Percentiles rank a stretch among this genome's conserved stretches.
Evolutionary conservation across 2,888 invertebrate genomes (phyloP).

Genomic region (Anthrax anthrax): DNA sequence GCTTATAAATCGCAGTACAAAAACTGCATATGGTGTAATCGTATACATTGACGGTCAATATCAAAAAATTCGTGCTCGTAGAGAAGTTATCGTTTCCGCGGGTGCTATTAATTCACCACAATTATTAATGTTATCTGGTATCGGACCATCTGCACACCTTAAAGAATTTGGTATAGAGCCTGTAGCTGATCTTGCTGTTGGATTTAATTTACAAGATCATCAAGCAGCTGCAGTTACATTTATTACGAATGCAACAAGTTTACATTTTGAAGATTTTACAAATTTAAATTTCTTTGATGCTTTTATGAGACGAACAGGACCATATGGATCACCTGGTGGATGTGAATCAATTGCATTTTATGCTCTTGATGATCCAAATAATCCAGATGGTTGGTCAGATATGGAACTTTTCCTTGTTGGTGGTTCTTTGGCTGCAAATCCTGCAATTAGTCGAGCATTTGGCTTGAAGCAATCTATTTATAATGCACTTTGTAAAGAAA

Average conservation of each 20-base stretch:
- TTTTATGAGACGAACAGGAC: constrained; percentile 21
- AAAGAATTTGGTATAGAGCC: constrained; percentile 39
- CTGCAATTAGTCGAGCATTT: constrained; percentile 21
- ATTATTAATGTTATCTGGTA: constrained; percentile 63
- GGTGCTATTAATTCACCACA: constrained; percentile 68
- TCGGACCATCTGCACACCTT: constrained; percentile 49
- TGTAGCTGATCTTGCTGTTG: constrained; percentile 45
- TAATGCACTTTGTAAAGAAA: constrained; percentile 26
- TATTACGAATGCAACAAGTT: constrained; percentile 23
- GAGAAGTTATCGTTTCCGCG: constrained; percentile 60
- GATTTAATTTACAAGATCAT: constrained; percentile 56
- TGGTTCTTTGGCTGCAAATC: constrained; percentile 26
- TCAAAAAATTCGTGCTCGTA: constrained; percentile 43
- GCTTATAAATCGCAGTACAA: constrained; percentile 42
- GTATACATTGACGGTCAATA: constrained; percentile 42
- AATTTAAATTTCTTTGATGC: constrained; percentile 15
- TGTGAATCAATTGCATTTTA: constrained; percentile 43
- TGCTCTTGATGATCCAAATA: constrained; percentile 37
- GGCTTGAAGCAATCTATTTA: constrained; percentile 28
- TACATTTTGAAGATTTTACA: constrained; percentile 26
- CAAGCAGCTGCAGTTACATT: constrained; percentile 49
- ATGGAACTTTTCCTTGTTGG: constrained; percentile 48
- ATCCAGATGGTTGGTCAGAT: constrained; percentile 40
- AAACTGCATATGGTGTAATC: constrained; percentile 48
- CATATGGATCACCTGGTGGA: constrained; percentile 36